phyloP scores from a whole-genome alignment of 2,797 vertebrate species.

The Sebastes glaucus region DNA sequence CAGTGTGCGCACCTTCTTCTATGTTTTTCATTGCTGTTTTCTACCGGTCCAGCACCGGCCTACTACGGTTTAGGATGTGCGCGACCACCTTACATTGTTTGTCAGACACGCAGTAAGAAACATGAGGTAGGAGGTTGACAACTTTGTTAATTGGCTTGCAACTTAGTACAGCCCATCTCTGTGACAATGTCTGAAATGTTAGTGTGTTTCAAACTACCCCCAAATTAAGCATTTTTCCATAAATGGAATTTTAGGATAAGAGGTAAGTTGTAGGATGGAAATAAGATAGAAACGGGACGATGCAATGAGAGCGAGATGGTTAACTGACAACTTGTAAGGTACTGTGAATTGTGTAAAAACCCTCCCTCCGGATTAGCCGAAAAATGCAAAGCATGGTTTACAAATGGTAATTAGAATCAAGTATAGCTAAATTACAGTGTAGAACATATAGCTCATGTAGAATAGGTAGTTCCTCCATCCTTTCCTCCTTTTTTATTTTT shows the following conservation, averaged over 20 bases:
- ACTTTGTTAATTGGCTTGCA: not conserved
- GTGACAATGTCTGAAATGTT: not conserved
- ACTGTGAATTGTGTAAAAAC: not conserved
- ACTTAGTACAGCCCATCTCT: no score
- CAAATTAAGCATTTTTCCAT: not conserved
- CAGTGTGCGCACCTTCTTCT: no score
- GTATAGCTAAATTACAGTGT: not conserved
- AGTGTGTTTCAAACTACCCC: not conserved
- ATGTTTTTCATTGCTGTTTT: no score
- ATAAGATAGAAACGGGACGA: not conserved
- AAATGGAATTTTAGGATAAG: not conserved
- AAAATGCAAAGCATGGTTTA: not conserved
- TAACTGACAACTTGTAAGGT: not conserved
- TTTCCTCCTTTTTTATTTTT: not conserved
- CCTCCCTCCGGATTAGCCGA: fast-evolving
- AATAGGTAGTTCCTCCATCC: not conserved
- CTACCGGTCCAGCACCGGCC: no score
- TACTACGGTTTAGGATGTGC: no score
- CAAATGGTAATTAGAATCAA: not conserved
- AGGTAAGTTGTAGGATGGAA: slow-evolving; percentile 48
- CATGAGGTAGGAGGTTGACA: no score
- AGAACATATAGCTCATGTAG: not conserved
- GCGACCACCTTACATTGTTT: no score
- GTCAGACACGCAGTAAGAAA: no score
- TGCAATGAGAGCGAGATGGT: not conserved